Conservation (phyloP, 2,888 invertebrate species). For the Baronia brevicornis region DNA sequence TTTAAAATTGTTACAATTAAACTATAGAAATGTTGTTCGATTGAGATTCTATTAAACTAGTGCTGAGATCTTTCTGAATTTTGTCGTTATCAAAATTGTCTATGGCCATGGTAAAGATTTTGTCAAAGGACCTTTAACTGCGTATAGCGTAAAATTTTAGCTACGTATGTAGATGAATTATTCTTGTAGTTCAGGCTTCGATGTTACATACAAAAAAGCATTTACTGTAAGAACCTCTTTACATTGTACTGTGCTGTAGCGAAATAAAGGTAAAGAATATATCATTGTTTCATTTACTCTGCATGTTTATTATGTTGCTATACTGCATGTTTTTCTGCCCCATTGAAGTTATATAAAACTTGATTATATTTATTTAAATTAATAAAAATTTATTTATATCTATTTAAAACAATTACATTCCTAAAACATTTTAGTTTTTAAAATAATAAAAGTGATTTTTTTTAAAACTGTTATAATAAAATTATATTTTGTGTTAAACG, state of each 20-base stretch:
- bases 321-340: slow-evolving; percentile 33
- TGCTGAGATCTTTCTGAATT: slow-evolving; percentile 30
- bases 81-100: slow-evolving; percentile 33
- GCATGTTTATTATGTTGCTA: slow-evolving; percentile 28
- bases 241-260: slow-evolving; percentile 60
- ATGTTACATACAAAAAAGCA: slow-evolving; percentile 47
- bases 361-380: too few species aligned
- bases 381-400: too few species aligned
- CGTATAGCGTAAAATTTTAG: slow-evolving; percentile 39
- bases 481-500: slow-evolving; percentile 25
- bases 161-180: slow-evolving; percentile 50
- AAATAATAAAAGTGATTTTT: background rate
- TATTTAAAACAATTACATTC: background rate
- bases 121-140: slow-evolving; percentile 46
- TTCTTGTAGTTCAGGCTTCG: slow-evolving; percentile 53
- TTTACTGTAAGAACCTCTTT: slow-evolving; percentile 55
- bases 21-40: slow-evolving; percentile 53
- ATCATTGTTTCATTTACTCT: slow-evolving; percentile 53
- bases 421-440: background rate
- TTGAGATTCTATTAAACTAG: slow-evolving; percentile 60
- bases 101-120: slow-evolving; percentile 64
- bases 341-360: slow-evolving; percentile 7
- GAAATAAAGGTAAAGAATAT: slow-evolving; percentile 54
- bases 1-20: slow-evolving; percentile 34
- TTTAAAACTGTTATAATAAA: background rate